Percentiles rank a stretch among this genome's conserved stretches.
These are phyloP conservation scores for Amiota communis DNA, from an alignment of 2,888 invertebrate genomes.

Conservation along the genomic window DNA sequence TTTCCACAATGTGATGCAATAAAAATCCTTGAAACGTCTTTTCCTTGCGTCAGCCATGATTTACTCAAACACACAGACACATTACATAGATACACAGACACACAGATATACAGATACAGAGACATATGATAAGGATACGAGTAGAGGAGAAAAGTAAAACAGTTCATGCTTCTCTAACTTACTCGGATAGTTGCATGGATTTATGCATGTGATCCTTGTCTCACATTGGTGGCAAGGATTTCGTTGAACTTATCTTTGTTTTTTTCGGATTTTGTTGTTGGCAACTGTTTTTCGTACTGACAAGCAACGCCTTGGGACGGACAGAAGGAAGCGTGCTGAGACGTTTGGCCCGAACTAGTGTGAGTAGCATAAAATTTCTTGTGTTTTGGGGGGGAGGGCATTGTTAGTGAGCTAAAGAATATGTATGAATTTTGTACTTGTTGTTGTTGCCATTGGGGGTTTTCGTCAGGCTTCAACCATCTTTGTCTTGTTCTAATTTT, in stretches of 20 bases:
- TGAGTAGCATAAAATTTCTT: too few species aligned
- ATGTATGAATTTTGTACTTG: background rate
- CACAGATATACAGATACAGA: conserved; percentile 17
- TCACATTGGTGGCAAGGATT: background rate
- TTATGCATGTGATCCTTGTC: conserved; percentile 1
- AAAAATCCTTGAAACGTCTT: conserved; percentile 62
- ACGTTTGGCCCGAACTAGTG: too few species aligned
- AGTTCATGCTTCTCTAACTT: conserved; percentile 1
- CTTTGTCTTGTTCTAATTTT: conserved; percentile 46
- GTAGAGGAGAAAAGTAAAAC: conserved; percentile 6
- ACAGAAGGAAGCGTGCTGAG: background rate
- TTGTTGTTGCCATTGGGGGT: background rate
- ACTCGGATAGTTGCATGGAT: background rate
- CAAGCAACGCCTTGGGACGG: conserved; percentile 16
- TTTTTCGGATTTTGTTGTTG: background rate
- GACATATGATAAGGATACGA: conserved; percentile 13
- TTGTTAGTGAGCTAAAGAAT: too few species aligned
- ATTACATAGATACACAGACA: conserved; percentile 7
- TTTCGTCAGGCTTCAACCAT: background rate
- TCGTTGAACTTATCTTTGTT: background rate
- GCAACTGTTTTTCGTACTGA: conserved; percentile 6
- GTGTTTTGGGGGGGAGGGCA: too few species aligned
- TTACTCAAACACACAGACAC: conserved; percentile 49
- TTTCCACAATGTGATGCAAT: conserved; percentile 67
- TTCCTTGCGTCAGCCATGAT: conserved; percentile 34